A percentile compares a stretch with the other conserved stretches of the same genome.
phyloP scores from a whole-genome alignment of 2,113 vertebrate species.

The Gopherus flavomarginatus region DNA sequence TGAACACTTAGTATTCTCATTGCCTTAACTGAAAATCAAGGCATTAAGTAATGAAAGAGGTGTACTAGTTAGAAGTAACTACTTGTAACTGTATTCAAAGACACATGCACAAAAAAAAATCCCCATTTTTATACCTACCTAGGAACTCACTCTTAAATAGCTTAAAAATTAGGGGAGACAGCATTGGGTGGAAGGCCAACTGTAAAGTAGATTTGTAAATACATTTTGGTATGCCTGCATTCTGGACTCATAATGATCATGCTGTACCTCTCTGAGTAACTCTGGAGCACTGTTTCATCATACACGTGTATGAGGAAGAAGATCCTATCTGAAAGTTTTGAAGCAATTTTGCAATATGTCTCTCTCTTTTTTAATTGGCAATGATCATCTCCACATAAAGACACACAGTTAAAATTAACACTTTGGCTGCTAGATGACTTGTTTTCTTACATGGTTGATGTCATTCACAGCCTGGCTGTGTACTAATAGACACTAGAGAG shows the following conservation, averaged over 20 bases:
- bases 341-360: not conserved
- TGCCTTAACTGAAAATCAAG: not conserved
- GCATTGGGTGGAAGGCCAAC: not conserved
- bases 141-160: not conserved
- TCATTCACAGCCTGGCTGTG: not conserved
- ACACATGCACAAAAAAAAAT: not conserved
- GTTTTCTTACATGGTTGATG: not conserved
- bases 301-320: not conserved
- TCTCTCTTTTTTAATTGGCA: not conserved
- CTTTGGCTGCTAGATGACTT: not conserved
- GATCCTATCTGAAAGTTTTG: not conserved
- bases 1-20: not conserved
- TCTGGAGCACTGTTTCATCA: not conserved
- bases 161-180: not conserved
- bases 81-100: not conserved
- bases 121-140: not conserved
- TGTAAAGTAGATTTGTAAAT: not conserved
- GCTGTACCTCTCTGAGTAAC: not conserved
- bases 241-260: not conserved
- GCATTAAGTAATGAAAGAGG: not conserved
- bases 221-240: not conserved
- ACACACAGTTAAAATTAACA: not conserved
- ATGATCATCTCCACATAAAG: not conserved
- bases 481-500: slow-evolving; percentile 4
- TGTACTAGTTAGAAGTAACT: not conserved